These are phyloP conservation scores for Drosophila melanica DNA, from an alignment of 1,140 invertebrate species.

Conservation along the genomic window DNA sequence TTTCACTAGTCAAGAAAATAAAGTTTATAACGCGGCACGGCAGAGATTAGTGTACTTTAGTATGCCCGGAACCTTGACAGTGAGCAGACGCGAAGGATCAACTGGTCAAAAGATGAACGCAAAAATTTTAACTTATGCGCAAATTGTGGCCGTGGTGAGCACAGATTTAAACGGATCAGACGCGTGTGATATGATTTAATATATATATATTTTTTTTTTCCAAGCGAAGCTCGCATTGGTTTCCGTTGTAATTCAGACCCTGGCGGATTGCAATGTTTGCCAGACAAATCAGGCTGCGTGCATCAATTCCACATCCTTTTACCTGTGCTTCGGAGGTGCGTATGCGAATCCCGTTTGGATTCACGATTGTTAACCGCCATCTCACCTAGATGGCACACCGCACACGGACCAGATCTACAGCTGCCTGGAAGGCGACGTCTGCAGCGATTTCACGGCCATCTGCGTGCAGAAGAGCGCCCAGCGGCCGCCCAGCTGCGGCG, in stretches of 20 bases:
- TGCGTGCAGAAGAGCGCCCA: conserved; percentile 71
- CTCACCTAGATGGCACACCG: conserved; percentile 39
- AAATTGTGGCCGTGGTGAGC: conserved; percentile 49
- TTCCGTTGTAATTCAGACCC: conserved; percentile 29
- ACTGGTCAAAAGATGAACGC: conserved; percentile 25
- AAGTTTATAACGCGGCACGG: conserved; percentile 10
- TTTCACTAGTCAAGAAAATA: conserved; percentile 30
- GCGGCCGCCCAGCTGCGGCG: conserved; percentile 67
- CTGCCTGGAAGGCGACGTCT: conserved; percentile 70
- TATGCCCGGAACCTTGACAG: conserved; percentile 65
- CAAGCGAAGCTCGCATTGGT: conserved; percentile 16
- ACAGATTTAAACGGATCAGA: not conserved
- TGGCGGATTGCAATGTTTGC: conserved; percentile 69
- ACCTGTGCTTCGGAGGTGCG: conserved; percentile 77
- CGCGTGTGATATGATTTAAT: too few relatives aligned
- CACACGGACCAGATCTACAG: conserved; percentile 60
- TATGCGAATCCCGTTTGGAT: not conserved
- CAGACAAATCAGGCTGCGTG: conserved; percentile 72
- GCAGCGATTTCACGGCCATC: conserved; percentile 66
- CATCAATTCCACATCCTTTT: conserved; percentile 76
- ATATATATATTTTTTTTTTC: too few relatives aligned
- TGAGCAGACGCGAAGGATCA: conserved; percentile 38
- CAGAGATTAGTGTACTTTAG: conserved; percentile 44
- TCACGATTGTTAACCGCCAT: not conserved
- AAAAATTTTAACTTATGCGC: conserved; percentile 2